Evolutionary conservation across 2,888 invertebrate species (phyloP).

Genomic region (Boloria selene): DNA sequence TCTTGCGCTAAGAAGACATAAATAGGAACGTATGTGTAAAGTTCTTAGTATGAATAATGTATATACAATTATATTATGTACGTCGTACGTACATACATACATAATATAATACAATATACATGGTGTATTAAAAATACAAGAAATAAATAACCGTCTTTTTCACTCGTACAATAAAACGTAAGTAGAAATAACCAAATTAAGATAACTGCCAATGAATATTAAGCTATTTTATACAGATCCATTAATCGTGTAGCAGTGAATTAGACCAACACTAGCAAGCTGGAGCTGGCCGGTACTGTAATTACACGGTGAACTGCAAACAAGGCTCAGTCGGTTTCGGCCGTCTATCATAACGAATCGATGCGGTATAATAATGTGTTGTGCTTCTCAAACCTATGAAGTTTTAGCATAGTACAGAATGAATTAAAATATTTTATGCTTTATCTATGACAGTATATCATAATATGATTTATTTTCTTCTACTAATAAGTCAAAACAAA

Average conservation of each 20-base stretch:
- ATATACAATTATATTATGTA: too few relatives aligned
- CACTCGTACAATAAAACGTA: background rate
- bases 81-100: too few relatives aligned
- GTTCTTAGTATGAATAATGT: too few relatives aligned
- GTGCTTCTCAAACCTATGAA: slow-evolving; percentile 25
- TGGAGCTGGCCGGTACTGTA: slow-evolving; percentile 13
- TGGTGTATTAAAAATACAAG: too few relatives aligned
- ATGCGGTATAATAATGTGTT: slow-evolving; percentile 14
- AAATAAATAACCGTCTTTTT: too few relatives aligned
- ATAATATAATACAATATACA: too few relatives aligned
- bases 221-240: background rate
- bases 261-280: slow-evolving; percentile 3
- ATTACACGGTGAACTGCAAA: slow-evolving; percentile 30
- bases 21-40: too few relatives aligned
- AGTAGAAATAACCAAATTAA: background rate
- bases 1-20: too few relatives aligned
- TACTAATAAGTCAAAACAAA: too few relatives aligned
- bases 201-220: background rate
- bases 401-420: background rate
- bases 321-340: slow-evolving; percentile 24
- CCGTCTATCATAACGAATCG: slow-evolving; percentile 29
- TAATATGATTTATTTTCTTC: too few relatives aligned
- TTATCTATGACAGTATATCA: too few relatives aligned
- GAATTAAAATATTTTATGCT: too few relatives aligned
- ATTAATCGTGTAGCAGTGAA: background rate